phyloP scores from a whole-genome alignment of 2,113 vertebrate species.

The Rhinolophus sinicus region DNA sequence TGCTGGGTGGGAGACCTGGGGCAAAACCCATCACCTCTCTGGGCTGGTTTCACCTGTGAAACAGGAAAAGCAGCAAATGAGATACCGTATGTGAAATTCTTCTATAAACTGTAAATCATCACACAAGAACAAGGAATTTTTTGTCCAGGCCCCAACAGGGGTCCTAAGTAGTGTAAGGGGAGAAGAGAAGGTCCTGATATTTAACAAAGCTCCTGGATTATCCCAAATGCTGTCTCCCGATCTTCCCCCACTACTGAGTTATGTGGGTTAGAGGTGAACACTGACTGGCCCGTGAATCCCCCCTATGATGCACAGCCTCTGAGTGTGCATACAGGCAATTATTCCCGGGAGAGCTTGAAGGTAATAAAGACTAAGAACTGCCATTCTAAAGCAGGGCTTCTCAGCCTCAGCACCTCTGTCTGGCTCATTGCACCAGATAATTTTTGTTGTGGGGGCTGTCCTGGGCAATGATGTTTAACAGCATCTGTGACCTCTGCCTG shows the following conservation, averaged over 20 bases:
- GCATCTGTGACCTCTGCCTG: background rate
- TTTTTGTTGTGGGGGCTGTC: background rate
- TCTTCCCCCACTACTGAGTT: accelerated
- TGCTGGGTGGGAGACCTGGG: background rate
- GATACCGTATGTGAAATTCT: background rate
- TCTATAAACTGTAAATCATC: background rate
- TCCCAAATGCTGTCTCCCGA: background rate
- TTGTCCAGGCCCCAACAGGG: background rate
- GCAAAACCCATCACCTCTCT: background rate
- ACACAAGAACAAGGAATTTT: background rate
- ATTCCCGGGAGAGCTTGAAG: background rate
- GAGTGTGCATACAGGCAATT: background rate
- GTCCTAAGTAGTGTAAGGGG: background rate
- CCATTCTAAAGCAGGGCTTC: background rate
- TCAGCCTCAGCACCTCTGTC: background rate
- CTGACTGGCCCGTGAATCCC: accelerated
- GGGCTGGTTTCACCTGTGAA: conserved; percentile 28
- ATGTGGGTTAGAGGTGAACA: no score
- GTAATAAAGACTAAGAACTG: background rate
- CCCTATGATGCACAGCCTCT: background rate
- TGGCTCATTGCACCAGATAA: background rate
- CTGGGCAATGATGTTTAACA: background rate
- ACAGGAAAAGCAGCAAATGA: background rate
- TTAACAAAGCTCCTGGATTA: background rate
- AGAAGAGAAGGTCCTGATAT: background rate